Percentiles rank a stretch among this genome's conserved stretches.
phyloP scores from a whole-genome alignment of 2,113 vertebrate species.

The Origma solitaria region DNA sequence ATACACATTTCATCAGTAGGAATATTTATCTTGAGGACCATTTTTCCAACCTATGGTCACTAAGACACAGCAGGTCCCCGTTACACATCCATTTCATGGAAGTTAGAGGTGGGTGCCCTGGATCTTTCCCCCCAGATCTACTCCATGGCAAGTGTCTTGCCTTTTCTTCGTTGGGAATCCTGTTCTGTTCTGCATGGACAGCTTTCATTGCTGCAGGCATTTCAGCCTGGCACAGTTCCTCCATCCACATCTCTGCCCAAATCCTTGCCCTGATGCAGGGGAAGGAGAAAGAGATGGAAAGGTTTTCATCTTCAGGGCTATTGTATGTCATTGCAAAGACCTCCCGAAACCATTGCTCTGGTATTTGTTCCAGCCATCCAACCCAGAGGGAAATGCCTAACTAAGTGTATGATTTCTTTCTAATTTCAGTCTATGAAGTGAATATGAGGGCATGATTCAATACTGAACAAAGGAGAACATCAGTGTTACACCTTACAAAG shows the following conservation, averaged over 20 bases:
- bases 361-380: neutral
- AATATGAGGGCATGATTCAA: neutral
- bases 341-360: neutral
- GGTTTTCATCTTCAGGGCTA: neutral
- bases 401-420: neutral
- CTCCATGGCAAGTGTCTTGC: neutral
- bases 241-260: neutral
- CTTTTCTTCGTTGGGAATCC: neutral
- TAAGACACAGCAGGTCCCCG: neutral
- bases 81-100: neutral
- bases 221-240: neutral
- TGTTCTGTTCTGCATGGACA: neutral
- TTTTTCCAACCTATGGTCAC: neutral
- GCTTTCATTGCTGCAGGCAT: neutral
- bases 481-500: rapidly evolving
- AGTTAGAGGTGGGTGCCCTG: neutral
- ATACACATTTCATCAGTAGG: neutral
- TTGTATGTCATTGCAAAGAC: neutral
- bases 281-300: neutral
- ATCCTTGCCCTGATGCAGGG: neutral
- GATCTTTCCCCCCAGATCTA: neutral
- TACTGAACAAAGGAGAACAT: neutral
- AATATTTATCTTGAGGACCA: neutral
- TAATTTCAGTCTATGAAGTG: neutral
- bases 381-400: neutral